Evolutionary conservation across 53 echinoderm and acorn worm species (phyloP).

Genomic region (Stichopus horrens): DNA sequence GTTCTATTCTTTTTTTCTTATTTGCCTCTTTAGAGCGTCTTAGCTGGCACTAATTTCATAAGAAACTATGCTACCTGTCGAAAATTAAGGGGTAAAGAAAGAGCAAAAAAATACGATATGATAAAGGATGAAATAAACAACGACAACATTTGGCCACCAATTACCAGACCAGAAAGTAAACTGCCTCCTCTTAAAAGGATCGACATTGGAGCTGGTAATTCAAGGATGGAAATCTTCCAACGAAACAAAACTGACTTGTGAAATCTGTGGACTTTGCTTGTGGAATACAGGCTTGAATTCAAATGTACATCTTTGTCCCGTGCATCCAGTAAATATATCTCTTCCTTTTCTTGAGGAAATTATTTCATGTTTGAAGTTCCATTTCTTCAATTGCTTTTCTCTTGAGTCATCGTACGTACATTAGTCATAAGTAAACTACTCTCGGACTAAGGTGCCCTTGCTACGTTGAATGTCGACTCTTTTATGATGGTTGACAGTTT

Average conservation of each 20-base stretch:
- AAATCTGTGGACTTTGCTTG: not conserved
- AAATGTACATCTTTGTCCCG: no score
- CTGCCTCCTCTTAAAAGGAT: not conserved
- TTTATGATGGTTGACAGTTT: no score
- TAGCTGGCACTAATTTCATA: constrained; percentile 65
- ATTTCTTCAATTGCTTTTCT: no score
- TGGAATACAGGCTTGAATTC: no score
- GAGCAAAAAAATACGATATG: constrained; percentile 53
- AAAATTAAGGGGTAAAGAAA: constrained; percentile 53
- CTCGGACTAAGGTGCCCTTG: no score
- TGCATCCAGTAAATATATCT: no score
- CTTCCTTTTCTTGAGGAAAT: no score
- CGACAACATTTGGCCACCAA: constrained; percentile 80
- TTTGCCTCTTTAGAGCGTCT: constrained; percentile 65
- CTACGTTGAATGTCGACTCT: no score
- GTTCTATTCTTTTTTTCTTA: not conserved
- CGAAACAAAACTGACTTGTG: constrained; percentile 18
- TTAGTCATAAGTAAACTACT: no score
- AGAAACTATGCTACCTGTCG: constrained; percentile 72
- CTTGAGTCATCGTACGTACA: no score
- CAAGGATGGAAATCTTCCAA: constrained; percentile 1
- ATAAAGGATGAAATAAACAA: constrained; percentile 64
- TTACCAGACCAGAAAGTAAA: constrained; percentile 45
- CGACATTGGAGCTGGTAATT: constrained; percentile 13
- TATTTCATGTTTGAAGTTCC: no score